Base-by-base conservation (phyloP, 2,113 vertebrate genomes). In the Manacus vitellinus region DNA sequence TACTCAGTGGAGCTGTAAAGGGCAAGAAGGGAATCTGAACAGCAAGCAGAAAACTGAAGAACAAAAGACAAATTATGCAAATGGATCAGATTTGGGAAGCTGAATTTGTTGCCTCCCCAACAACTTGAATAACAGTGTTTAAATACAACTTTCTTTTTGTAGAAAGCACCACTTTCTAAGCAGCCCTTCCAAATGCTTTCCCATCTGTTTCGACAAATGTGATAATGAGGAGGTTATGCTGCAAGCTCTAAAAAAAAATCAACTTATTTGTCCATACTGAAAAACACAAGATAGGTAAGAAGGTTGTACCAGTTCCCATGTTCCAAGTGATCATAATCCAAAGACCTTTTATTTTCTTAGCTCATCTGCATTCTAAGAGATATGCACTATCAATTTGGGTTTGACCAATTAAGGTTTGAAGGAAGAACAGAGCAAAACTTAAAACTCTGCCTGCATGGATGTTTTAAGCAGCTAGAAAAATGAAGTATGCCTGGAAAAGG, bases 141-240 rank as follows among this genome's bases (percentile, higher is more conserved):
- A 70, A 93, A 85, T 94, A 94, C 89, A 97, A 97, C 96, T 97
- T 97, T 97, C 97, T 97, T 97, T 91, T 97, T 97, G 95, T 81
- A 95, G 96, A 98, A 97, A 97, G 95, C 91, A 95, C 58, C 56
- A 49, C 83, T 95, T 94, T 94, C 33, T 70, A 92, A 95, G 76
- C 95, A 93, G 94, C 94, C 91, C 87, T 94, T 97, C 98, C 98
- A 98, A 98, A 97, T 97, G 97, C 86, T 97, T 96, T 92, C 96
- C 98, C 98, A 98, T 98, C 98, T 98, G 98, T 97, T 98, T 97
- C 94, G 35, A 95, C 97, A 98, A 98, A 98, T 97, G 97, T 98
- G 97, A 98, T 98, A 98, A 98, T 97, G 97, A 97, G 96, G 94
- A 96, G 95, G 96, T 92, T 97, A 93, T 97, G 93, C 85, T 96